phyloP scores from a whole-genome alignment of 2,888 invertebrate species.

The Yponomeuta plumbellus region DNA sequence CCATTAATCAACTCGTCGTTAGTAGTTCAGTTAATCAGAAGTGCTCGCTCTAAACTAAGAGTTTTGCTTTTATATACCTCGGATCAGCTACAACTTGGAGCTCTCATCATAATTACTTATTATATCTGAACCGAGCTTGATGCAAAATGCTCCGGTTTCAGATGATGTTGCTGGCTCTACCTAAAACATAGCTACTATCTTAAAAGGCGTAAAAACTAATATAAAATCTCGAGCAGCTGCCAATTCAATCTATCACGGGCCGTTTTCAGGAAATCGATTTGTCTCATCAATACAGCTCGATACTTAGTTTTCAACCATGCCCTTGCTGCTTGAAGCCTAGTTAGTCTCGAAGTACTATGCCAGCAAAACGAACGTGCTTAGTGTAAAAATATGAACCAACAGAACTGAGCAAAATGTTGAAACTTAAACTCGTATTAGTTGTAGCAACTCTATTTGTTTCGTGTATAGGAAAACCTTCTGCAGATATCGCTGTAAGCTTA shows the following conservation, averaged over 20 bases:
- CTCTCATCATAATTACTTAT: too few relatives aligned
- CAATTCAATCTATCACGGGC: neutral
- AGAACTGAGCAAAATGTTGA: neutral
- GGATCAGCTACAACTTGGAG: too few relatives aligned
- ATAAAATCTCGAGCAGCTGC: neutral
- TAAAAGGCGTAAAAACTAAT: neutral
- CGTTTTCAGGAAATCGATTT: neutral
- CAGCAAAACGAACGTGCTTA: neutral
- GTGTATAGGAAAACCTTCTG: neutral
- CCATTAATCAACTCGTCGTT: too few relatives aligned
- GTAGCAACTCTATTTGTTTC: neutral
- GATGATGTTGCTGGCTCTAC: too few relatives aligned
- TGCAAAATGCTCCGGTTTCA: too few relatives aligned
- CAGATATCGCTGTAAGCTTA: neutral
- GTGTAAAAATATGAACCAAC: neutral
- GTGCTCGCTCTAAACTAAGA: too few relatives aligned
- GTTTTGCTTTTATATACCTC: too few relatives aligned
- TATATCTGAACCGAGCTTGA: too few relatives aligned
- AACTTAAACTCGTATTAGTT: neutral
- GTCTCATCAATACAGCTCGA: neutral
- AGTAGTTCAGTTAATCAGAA: too few relatives aligned
- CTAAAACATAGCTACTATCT: neutral
- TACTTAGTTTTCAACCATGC: neutral
- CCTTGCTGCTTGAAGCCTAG: neutral
- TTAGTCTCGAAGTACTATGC: neutral